Conservation (phyloP, 2,888 invertebrate genomes). For the Tromatobia lineatoria region DNA sequence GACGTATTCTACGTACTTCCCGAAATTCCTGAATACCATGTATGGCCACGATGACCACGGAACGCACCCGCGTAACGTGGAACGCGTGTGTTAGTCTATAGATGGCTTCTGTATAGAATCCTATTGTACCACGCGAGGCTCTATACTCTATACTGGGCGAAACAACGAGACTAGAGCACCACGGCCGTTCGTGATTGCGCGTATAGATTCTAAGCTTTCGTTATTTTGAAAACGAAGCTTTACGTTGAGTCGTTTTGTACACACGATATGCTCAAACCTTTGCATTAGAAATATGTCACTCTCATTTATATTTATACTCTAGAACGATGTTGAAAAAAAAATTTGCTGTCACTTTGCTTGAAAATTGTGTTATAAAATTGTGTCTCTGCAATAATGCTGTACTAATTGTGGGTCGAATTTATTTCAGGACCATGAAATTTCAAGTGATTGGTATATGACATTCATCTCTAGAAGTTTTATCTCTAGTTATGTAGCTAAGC, state of each 20-base stretch:
- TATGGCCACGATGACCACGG: slow-evolving; percentile 24
- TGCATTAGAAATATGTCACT: neutral
- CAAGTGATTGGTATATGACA: neutral
- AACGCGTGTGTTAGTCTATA: neutral
- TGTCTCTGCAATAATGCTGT: neutral
- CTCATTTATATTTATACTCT: neutral
- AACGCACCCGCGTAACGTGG: slow-evolving; percentile 26
- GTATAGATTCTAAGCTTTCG: neutral
- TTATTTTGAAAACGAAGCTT: neutral
- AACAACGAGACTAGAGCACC: neutral
- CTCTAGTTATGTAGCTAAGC: neutral
- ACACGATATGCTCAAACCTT: neutral
- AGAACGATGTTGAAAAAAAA: neutral
- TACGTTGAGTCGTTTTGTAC: neutral
- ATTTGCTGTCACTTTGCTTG: no score
- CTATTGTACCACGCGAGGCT: neutral
- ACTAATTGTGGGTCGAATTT: neutral
- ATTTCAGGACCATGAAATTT: neutral
- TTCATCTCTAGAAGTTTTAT: neutral
- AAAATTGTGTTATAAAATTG: neutral
- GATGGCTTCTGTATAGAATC: neutral
- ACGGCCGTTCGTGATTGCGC: neutral
- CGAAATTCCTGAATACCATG: slow-evolving; percentile 33
- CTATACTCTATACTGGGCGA: neutral
- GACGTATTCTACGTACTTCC: slow-evolving; percentile 29